Conservation (phyloP, 2,888 invertebrate genomes). For the Drosophila nigricruria region DNA sequence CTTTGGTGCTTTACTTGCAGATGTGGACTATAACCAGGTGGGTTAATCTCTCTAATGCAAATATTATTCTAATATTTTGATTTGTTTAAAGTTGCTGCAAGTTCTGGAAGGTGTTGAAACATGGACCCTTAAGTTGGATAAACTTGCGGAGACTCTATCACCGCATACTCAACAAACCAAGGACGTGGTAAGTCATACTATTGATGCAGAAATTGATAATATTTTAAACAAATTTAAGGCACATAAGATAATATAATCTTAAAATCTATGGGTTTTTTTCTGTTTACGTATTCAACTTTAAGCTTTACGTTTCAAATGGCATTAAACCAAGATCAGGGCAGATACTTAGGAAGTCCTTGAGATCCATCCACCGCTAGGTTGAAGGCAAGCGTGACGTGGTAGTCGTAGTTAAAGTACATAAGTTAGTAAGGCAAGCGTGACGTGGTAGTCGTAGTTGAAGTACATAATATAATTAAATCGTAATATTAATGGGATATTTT, state of each 20-base stretch:
- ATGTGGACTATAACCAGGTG: constrained; percentile 91
- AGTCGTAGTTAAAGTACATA: too few relatives aligned
- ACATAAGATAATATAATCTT: neutral
- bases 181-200: constrained; percentile 79
- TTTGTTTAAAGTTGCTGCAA: constrained; percentile 74
- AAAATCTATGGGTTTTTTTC: neutral
- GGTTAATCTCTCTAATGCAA: constrained; percentile 36
- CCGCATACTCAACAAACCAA: constrained; percentile 82
- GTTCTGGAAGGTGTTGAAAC: constrained; percentile 81
- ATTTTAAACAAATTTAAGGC: neutral
- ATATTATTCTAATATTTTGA: neutral
- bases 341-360: too few relatives aligned
- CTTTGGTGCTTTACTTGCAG: constrained; percentile 92
- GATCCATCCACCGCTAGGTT: too few relatives aligned
- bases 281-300: neutral
- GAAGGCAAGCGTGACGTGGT: too few relatives aligned
- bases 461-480: too few relatives aligned
- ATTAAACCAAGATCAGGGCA: too few relatives aligned
- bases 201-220: neutral
- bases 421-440: too few relatives aligned
- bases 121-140: constrained; percentile 84
- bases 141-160: constrained; percentile 85
- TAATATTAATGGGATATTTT: too few relatives aligned
- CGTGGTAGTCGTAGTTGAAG: too few relatives aligned
- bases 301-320: neutral